These are phyloP conservation scores for Tachina fera DNA, from an alignment of 2,888 invertebrate genomes.

Conservation along the genomic window DNA sequence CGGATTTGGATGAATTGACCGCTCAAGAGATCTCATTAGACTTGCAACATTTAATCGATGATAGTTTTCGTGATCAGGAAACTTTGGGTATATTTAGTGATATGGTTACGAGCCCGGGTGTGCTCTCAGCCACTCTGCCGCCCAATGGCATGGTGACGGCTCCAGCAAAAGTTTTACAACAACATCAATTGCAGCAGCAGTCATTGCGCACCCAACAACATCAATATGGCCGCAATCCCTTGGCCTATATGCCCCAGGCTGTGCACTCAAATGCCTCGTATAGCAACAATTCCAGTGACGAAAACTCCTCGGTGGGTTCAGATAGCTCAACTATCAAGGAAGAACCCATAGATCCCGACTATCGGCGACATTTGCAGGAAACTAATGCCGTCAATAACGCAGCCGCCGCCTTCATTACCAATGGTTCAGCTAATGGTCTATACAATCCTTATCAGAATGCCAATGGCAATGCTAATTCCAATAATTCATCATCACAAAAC, in stretches of 20 bases:
- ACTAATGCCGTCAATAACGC: conserved; percentile 81
- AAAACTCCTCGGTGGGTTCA: conserved; percentile 86
- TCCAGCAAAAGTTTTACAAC: conserved; percentile 82
- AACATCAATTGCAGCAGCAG: conserved; percentile 81
- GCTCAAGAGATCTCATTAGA: conserved; percentile 96
- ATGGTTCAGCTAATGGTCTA: conserved; percentile 80
- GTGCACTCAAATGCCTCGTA: conserved; percentile 87
- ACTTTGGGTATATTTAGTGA: conserved; percentile 91
- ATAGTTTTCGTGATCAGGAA: conserved; percentile 93
- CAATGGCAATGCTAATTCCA: conserved; percentile 82
- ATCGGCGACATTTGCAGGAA: conserved; percentile 86
- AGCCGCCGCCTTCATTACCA: conserved; percentile 78
- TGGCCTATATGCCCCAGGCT: conserved; percentile 96
- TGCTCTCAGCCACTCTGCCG: conserved; percentile 81
- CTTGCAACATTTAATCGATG: conserved; percentile 95
- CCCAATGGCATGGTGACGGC: conserved; percentile 82
- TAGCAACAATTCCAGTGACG: conserved; percentile 84
- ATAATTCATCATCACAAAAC: conserved; percentile 72
- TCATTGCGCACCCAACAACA: conserved; percentile 82
- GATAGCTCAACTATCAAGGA: conserved; percentile 92
- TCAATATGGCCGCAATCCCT: conserved; percentile 86
- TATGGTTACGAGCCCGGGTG: conserved; percentile 86
- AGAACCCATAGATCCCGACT: conserved; percentile 92
- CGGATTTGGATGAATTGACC: conserved; percentile 94
- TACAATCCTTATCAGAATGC: conserved; percentile 79